phyloP scores from a whole-genome alignment of 2,797 vertebrate genomes.

The Paramormyrops hopkinsi region DNA sequence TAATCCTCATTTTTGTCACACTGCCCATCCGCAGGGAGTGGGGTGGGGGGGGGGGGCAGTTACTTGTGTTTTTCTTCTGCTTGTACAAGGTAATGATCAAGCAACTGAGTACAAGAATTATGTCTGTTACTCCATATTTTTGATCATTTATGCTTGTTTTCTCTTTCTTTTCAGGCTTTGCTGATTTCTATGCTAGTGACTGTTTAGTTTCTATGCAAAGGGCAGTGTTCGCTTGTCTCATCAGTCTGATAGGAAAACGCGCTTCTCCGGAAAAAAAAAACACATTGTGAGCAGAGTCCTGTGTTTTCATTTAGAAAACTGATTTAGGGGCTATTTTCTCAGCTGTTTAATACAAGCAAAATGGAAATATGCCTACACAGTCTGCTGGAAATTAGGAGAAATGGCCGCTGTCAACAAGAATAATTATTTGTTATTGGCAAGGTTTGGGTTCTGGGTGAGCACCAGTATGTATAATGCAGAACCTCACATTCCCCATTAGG shows the following conservation, averaged over 20 bases:
- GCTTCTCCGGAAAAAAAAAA: conserved; percentile 20
- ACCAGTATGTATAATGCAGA: conserved; percentile 26
- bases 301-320: conserved; percentile 42
- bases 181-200: background rate
- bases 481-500: conserved; percentile 17
- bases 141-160: background rate
- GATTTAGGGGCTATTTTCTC: conserved; percentile 38
- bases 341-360: conserved; percentile 38
- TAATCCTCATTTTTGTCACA: background rate
- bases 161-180: background rate
- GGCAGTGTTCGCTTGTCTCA: conserved; percentile 25
- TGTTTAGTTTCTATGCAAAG: conserved; percentile 5
- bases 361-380: conserved; percentile 42
- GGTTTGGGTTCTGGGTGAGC: conserved; percentile 31
- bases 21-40: background rate
- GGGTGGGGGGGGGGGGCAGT: background rate
- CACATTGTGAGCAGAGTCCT: conserved; percentile 23
- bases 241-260: conserved; percentile 32
- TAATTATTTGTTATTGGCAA: conserved; percentile 38
- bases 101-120: background rate
- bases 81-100: background rate
- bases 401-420: conserved; percentile 40
- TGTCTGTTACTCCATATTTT: too few species aligned
- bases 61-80: background rate
- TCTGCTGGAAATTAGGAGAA: conserved; percentile 37